Conservation (phyloP, 2,797 vertebrate genomes). For the Otus scops region DNA sequence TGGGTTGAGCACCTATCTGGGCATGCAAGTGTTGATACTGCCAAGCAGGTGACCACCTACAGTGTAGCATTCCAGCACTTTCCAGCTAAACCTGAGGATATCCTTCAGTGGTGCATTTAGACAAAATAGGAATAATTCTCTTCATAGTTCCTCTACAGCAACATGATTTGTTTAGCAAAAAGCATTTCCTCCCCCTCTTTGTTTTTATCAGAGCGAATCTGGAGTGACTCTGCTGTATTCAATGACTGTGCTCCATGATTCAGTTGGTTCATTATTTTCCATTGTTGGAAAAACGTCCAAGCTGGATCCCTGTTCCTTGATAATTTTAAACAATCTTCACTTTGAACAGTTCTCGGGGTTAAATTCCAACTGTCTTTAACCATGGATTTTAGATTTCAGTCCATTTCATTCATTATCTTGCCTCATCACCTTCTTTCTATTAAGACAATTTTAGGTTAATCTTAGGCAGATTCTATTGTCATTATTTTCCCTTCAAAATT, state of each 20-base stretch:
- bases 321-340: not conserved
- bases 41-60: not conserved
- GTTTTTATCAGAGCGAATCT: not conserved
- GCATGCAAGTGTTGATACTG: not conserved
- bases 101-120: not conserved
- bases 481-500: not conserved
- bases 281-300: not conserved
- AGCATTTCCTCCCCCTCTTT: not conserved
- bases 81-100: not conserved
- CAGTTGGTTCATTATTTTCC: not conserved
- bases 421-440: not conserved
- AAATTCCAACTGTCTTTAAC: not conserved
- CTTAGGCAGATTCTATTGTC: not conserved
- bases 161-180: not conserved
- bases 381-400: not conserved
- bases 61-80: not conserved
- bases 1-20: accelerated
- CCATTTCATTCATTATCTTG: not conserved
- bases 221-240: not conserved
- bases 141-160: not conserved
- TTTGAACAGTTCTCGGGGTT: not conserved
- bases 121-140: not conserved
- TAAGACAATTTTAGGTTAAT: not conserved
- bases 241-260: not conserved
- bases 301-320: not conserved